Evolutionary conservation across 1,140 invertebrate genomes (phyloP).

Genomic region (Hestina assimilis): DNA sequence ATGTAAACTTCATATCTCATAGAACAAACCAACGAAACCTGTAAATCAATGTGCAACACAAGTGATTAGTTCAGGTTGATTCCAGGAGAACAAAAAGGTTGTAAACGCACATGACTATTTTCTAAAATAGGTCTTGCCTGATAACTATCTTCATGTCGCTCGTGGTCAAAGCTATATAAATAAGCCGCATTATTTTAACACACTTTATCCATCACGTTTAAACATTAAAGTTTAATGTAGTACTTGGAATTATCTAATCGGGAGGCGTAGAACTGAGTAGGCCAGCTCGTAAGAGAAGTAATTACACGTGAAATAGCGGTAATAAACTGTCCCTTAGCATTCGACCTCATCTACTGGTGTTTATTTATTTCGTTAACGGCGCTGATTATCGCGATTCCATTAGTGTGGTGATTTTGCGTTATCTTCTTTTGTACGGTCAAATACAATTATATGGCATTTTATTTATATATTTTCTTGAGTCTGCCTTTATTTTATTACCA

Average conservation of each 20-base stretch:
- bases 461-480: too few relatives aligned
- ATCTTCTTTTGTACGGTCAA: not conserved
- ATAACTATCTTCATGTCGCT: too few relatives aligned
- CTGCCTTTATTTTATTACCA: too few relatives aligned
- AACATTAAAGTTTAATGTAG: slow-evolving; percentile 4
- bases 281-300: slow-evolving; percentile 9
- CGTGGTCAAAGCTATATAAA: too few relatives aligned
- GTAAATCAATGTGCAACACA: too few relatives aligned
- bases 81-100: too few relatives aligned
- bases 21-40: too few relatives aligned
- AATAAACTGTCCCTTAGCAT: slow-evolving; percentile 12
- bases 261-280: not conserved
- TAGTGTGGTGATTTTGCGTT: not conserved
- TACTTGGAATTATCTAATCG: not conserved
- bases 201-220: not conserved
- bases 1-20: too few relatives aligned
- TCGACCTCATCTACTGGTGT: not conserved
- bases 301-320: slow-evolving; percentile 16
- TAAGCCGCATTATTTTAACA: too few relatives aligned
- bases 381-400: slow-evolving; percentile 2
- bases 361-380: slow-evolving; percentile 4
- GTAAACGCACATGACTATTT: too few relatives aligned
- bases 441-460: not conserved
- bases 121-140: too few relatives aligned
- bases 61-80: too few relatives aligned